Conservation (phyloP, 1,140 invertebrate species). For the Drosophila aff. region DNA sequence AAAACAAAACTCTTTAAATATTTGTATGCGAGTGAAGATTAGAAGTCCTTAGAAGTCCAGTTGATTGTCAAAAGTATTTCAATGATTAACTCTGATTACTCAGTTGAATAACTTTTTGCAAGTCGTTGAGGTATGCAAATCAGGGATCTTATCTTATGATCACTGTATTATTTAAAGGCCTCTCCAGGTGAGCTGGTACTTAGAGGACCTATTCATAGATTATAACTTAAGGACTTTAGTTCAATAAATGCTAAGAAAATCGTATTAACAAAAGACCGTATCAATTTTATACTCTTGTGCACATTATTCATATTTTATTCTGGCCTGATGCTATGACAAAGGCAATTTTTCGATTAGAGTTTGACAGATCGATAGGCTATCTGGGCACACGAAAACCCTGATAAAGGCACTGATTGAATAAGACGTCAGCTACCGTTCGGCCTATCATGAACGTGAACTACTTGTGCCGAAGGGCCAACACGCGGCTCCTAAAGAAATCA, state of each 20-base stretch:
- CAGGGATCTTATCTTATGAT: not conserved
- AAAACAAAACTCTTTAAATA: slow-evolving; percentile 12
- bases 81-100: slow-evolving; percentile 2
- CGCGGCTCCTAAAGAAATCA: slow-evolving; percentile 24
- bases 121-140: slow-evolving; percentile 6
- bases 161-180: not conserved
- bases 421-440: slow-evolving; percentile 11
- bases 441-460: slow-evolving; percentile 29
- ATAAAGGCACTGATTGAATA: slow-evolving; percentile 5
- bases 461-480: slow-evolving; percentile 14
- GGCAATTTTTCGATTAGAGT: not conserved
- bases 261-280: not conserved
- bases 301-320: slow-evolving; percentile 2
- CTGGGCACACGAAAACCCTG: not conserved
- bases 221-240: not conserved
- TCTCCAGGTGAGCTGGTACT: not conserved
- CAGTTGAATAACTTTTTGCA: slow-evolving; percentile 1
- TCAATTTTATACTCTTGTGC: not conserved
- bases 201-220: not conserved
- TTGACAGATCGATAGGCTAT: slow-evolving; percentile 16
- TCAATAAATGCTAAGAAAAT: not conserved
- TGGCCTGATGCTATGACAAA: slow-evolving; percentile 5
- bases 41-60: not conserved
- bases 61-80: not conserved
- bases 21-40: not conserved